Percentiles rank a stretch among this genome's conserved stretches.
Evolutionary conservation across 1,140 invertebrate genomes (phyloP).

Genomic region (Monochamus saltuarius): DNA sequence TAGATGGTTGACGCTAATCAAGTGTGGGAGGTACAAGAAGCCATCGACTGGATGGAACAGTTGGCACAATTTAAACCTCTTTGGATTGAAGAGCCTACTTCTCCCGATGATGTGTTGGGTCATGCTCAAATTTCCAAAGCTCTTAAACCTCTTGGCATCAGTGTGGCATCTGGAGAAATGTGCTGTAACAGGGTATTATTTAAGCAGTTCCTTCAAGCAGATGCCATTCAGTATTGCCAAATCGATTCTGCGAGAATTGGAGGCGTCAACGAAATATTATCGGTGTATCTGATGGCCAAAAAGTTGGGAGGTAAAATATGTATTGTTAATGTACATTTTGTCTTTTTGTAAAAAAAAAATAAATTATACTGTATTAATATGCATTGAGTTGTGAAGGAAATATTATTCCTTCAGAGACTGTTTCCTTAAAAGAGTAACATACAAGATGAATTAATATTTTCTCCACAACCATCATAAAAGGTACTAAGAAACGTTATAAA

Average conservation of each 20-base stretch:
- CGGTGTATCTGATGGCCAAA: slow-evolving; percentile 86
- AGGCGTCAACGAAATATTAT: slow-evolving; percentile 84
- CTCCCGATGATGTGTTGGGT: slow-evolving; percentile 86
- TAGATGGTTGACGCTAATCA: slow-evolving; percentile 93
- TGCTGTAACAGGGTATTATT: slow-evolving; percentile 90
- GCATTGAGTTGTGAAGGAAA: no score
- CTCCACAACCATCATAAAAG: not conserved
- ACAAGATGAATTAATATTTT: slow-evolving; percentile 6
- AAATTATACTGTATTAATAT: no score
- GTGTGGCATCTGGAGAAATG: slow-evolving; percentile 89
- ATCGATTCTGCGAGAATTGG: slow-evolving; percentile 87
- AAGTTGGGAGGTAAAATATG: slow-evolving; percentile 63
- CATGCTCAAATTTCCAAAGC: slow-evolving; percentile 71
- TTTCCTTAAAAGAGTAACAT: no score
- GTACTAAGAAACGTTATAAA: no score
- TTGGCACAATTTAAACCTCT: slow-evolving; percentile 71
- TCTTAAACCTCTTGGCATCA: slow-evolving; percentile 70
- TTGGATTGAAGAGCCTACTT: slow-evolving; percentile 95
- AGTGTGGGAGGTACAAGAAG: slow-evolving; percentile 82
- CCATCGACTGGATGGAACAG: slow-evolving; percentile 83
- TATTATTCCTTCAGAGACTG: no score
- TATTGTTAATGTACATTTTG: no score
- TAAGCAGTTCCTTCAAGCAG: slow-evolving; percentile 83
- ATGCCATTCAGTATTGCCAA: slow-evolving; percentile 84
- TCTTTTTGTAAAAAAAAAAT: no score